These are phyloP conservation scores for Epinotia demarniana DNA, from an alignment of 2,888 invertebrate species.

Conservation along the genomic window DNA sequence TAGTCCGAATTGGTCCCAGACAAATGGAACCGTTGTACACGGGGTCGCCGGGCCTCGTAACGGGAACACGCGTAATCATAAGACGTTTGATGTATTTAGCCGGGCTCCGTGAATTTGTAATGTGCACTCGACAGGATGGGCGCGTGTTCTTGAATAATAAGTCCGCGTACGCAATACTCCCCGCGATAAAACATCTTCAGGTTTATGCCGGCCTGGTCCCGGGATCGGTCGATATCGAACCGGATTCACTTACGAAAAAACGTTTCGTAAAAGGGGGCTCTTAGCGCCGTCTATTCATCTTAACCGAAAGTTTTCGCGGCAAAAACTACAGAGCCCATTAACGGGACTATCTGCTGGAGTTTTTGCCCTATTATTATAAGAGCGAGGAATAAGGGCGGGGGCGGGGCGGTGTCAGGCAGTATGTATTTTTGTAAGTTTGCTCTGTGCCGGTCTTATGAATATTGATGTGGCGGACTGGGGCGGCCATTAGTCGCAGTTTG, in stretches of 20 bases:
- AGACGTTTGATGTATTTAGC: slow-evolving; percentile 56
- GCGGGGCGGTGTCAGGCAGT: slow-evolving; percentile 42
- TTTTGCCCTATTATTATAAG: slow-evolving; percentile 61
- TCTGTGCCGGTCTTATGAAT: slow-evolving; percentile 36
- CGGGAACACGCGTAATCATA: slow-evolving; percentile 54
- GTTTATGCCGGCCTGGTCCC: slow-evolving; percentile 33
- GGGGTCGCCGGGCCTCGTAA: slow-evolving; percentile 49
- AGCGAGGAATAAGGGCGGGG: slow-evolving; percentile 52
- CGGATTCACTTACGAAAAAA: slow-evolving; percentile 31
- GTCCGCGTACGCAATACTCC: slow-evolving; percentile 32
- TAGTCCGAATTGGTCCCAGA: slow-evolving; percentile 5
- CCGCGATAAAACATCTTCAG: slow-evolving; percentile 37
- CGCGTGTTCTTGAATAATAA: slow-evolving; percentile 50
- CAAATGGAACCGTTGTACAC: slow-evolving; percentile 10
- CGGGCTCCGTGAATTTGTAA: slow-evolving; percentile 47
- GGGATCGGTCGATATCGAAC: slow-evolving; percentile 31
- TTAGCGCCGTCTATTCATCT: slow-evolving; percentile 58
- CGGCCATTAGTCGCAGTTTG: slow-evolving; percentile 22
- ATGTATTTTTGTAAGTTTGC: slow-evolving; percentile 44
- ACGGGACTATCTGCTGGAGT: slow-evolving; percentile 53
- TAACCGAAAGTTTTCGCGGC: slow-evolving; percentile 52
- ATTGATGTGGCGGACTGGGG: slow-evolving; percentile 38
- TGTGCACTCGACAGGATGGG: slow-evolving; percentile 46
- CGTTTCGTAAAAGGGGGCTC: background rate
- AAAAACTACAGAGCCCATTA: slow-evolving; percentile 59